Evolutionary conservation across 1,140 invertebrate species (phyloP), one percentile per base, ranked within the genome.

Genomic region (Myzus persicae): DNA sequence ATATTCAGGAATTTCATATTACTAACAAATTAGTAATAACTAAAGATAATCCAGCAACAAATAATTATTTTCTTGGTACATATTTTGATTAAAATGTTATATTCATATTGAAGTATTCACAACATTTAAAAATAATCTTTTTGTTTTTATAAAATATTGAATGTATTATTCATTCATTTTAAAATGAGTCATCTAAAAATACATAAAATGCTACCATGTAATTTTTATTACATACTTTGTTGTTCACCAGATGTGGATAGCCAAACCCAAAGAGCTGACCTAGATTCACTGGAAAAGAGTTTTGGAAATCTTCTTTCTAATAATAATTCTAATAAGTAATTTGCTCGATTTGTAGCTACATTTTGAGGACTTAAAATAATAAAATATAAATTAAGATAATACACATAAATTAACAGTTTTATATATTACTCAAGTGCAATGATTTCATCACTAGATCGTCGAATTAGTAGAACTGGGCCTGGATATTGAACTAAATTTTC

Each of bases 391-490:
- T 46, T 40, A 89, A 94, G 26, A 67, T 38, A 84, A 42, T 54
- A 84, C 44, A 7, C 44, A 93, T 51, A 44, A 40, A 90, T 84
- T 31, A 40, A 93, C 46, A 31, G 88, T 38, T 81, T 87, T 54
- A 76, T 94, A 91, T 95, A 94, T 95, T 96, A 95, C 96, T 95
- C 95, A 94, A 97, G 96, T 94, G 97, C 97, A 94, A 99, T 98
- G 92, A 99, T 97, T 96, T 99, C 99, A 95, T 99, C 99, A 93
- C 97, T 96, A 22, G 97, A 97, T 94, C 99, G 96, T 93, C 99
- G 96, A 85, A 99, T 97, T 20, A 99, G 94, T 91, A 97, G 95
- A 36, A 99, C 95, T 24, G 98, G 98, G 4, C 99, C 99, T 81
- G 96, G 95, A 95, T 98, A 99, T 92, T 97, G 96, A 51, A 94